Evolutionary conservation across 2,797 vertebrate species (phyloP).

Genomic region (Macropus fuliginosus): DNA sequence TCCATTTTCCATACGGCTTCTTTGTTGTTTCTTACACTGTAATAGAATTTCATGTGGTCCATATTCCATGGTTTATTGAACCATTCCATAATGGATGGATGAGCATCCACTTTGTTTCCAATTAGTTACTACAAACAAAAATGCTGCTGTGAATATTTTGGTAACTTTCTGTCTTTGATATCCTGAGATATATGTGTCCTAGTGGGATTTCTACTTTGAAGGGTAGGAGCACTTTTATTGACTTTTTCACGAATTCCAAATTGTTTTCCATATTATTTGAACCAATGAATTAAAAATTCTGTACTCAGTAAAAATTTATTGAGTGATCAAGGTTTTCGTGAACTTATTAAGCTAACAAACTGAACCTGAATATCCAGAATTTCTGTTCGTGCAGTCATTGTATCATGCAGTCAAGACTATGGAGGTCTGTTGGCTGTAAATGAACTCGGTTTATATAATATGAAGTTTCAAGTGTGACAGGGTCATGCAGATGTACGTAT

Average conservation of each 20-base stretch:
- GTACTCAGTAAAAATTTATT: not conserved
- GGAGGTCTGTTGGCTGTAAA: not conserved
- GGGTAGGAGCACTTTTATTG: not conserved
- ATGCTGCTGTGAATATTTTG: not conserved
- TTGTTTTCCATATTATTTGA: not conserved
- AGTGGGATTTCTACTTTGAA: not conserved
- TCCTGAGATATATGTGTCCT: not conserved
- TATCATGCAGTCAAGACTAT: constrained; percentile 42
- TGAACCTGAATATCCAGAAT: constrained; percentile 46
- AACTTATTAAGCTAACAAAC: constrained; percentile 22
- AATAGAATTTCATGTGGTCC: not conserved
- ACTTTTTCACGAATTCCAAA: not conserved
- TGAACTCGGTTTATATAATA: not conserved
- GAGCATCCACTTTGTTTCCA: not conserved
- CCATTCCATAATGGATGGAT: not conserved
- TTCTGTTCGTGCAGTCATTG: not conserved
- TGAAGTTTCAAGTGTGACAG: not conserved
- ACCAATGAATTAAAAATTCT: not conserved
- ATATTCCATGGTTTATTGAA: not conserved
- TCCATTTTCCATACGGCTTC: not conserved
- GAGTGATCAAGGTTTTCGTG: not conserved
- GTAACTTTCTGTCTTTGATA: not conserved
- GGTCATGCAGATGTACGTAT: not conserved
- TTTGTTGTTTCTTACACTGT: not conserved
- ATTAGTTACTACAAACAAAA: not conserved